Percentiles rank a stretch among this genome's conserved stretches.
Conservation (phyloP, 2,888 invertebrate species). For the Bruchidius siliquastri region DNA sequence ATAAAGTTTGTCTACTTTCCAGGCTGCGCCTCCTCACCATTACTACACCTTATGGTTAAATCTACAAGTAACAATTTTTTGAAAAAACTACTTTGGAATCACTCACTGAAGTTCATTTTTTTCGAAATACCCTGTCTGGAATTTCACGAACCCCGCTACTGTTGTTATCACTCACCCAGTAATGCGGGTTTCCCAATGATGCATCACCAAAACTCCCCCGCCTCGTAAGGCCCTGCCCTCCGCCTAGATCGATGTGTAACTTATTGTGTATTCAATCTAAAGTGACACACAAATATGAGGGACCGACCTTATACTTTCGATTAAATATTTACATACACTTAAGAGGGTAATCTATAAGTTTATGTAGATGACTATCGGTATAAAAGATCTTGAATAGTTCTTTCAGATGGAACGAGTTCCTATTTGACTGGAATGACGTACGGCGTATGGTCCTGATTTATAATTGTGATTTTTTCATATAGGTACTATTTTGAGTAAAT, state of each 20-base stretch:
- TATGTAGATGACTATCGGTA: not conserved
- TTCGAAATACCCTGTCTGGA: too few species aligned
- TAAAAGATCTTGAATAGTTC: not conserved
- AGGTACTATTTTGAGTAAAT: too few species aligned
- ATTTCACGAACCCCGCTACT: too few species aligned
- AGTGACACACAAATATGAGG: not conserved
- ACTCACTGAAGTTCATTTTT: too few species aligned
- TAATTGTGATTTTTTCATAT: too few species aligned
- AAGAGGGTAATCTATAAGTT: not conserved
- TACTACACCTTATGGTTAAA: too few species aligned
- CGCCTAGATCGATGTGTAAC: not conserved
- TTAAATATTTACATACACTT: not conserved
- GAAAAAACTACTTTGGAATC: too few species aligned
- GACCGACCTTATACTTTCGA: not conserved
- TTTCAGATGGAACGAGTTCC: not conserved
- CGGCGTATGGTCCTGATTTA: too few species aligned
- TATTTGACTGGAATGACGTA: not conserved
- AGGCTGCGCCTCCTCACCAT: too few species aligned
- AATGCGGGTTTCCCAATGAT: not conserved
- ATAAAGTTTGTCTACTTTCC: too few species aligned
- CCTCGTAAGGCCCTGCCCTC: not conserved
- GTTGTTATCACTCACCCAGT: not conserved
- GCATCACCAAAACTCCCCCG: not conserved
- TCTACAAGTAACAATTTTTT: too few species aligned
- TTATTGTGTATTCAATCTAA: not conserved